Percentiles rank a stretch among this genome's conserved stretches.
These are phyloP conservation scores for Sebastes iracundus DNA, from an alignment of 2,797 vertebrate genomes.

Conservation along the genomic window DNA sequence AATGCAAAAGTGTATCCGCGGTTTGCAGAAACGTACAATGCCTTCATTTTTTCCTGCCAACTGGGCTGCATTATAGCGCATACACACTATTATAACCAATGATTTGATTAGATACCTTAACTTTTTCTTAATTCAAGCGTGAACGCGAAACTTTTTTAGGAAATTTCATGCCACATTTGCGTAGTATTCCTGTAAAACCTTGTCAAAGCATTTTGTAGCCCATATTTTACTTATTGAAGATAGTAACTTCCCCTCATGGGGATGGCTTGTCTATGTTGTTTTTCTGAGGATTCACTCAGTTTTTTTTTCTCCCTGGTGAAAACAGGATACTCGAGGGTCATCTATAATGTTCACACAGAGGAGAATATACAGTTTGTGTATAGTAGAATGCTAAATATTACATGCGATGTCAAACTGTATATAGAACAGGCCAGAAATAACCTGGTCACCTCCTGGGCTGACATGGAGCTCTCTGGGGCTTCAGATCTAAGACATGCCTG, in stretches of 20 bases:
- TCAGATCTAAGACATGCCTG: neutral
- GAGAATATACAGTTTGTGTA: neutral
- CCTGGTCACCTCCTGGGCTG: conserved; percentile 21
- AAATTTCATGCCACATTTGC: neutral
- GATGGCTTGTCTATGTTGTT: neutral
- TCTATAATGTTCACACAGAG: neutral
- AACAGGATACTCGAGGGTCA: neutral
- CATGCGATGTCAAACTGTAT: conserved; percentile 24
- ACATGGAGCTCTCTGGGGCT: conserved; percentile 25
- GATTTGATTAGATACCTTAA: neutral
- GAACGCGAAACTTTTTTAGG: neutral
- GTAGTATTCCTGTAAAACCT: neutral
- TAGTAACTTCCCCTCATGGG: too few relatives aligned
- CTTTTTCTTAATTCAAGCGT: neutral
- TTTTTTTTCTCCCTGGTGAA: neutral
- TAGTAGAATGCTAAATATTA: conserved; percentile 25
- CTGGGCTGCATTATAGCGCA: too few relatives aligned
- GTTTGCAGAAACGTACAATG: too few relatives aligned
- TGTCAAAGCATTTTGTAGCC: neutral
- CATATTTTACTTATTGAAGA: neutral
- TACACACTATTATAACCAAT: too few relatives aligned
- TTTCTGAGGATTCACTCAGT: neutral
- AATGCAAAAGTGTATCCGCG: too few relatives aligned
- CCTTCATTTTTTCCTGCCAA: too few relatives aligned
- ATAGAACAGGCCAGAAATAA: conserved; percentile 27